Percentiles rank a stretch among this genome's conserved stretches.
Evolutionary conservation across 2,888 invertebrate genomes (phyloP).

Genomic region (Eudasyphora cyanicolor): DNA sequence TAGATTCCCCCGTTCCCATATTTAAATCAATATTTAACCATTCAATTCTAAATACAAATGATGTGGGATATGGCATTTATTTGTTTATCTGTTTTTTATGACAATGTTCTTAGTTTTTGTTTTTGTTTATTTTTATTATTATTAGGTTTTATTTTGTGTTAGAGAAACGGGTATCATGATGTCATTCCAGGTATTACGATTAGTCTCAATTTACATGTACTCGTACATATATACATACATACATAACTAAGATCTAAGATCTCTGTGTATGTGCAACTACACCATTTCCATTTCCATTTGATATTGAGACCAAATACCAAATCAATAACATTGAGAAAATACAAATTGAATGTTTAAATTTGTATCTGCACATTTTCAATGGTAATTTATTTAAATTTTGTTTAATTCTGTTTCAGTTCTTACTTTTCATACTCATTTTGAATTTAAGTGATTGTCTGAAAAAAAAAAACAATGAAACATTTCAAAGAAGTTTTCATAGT

Average conservation of each 20-base stretch:
- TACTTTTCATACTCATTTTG: too few species aligned
- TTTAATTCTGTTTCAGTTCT: too few species aligned
- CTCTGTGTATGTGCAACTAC: too few species aligned
- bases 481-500: too few species aligned
- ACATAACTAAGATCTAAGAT: too few species aligned
- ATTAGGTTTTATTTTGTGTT: slow-evolving; percentile 8
- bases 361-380: too few species aligned
- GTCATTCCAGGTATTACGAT: slow-evolving; percentile 20
- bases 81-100: slow-evolving; percentile 35
- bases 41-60: slow-evolving; percentile 26
- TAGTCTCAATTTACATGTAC: slow-evolving; percentile 5
- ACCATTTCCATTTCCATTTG: too few species aligned
- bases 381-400: too few species aligned
- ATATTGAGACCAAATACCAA: slow-evolving; percentile 37
- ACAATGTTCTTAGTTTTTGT: slow-evolving; percentile 35
- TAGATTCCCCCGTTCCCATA: slow-evolving; percentile 2
- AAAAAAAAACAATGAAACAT: too few species aligned
- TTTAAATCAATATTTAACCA: neutral
- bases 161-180: slow-evolving; percentile 44
- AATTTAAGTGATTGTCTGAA: too few species aligned
- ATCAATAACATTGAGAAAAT: slow-evolving; percentile 25
- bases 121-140: slow-evolving; percentile 4
- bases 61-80: neutral
- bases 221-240: neutral
- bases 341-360: too few species aligned